Conservation (phyloP, 2,113 vertebrate genomes). For the Catharus fuscescens region DNA sequence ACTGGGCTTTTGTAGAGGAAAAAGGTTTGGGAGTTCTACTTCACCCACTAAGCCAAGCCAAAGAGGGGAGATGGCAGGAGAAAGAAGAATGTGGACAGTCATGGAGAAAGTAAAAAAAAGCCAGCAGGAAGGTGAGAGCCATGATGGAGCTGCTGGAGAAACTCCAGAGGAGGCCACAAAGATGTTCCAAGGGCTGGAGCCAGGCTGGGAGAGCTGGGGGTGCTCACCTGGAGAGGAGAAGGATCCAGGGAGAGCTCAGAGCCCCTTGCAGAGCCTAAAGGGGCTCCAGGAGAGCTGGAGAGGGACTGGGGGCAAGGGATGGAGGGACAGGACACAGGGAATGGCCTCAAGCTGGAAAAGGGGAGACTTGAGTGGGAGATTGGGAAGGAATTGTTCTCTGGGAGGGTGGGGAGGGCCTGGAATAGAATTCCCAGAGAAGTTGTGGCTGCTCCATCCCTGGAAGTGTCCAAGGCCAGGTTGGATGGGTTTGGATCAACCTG, state of each 20-base stretch:
- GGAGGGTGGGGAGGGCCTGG: fast-evolving
- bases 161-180: fast-evolving
- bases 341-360: neutral
- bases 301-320: neutral
- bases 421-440: fast-evolving
- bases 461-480: fast-evolving
- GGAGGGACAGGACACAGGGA: neutral
- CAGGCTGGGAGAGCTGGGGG: too few species aligned
- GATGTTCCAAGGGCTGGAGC: neutral
- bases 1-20: neutral
- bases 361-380: neutral
- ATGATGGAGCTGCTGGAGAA: neutral
- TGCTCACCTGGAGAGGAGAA: too few species aligned
- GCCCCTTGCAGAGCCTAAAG: too few species aligned
- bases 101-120: neutral
- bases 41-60: neutral
- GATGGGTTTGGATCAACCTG: fast-evolving
- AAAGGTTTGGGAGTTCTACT: neutral
- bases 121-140: neutral
- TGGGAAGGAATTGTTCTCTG: fast-evolving
- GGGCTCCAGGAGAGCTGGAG: too few species aligned
- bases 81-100: neutral
- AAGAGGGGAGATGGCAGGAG: neutral
- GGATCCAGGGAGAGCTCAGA: too few species aligned
- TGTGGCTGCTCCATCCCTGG: neutral